Evolutionary conservation across 2,888 invertebrate species (phyloP).

Genomic region (Oscheius sp.): DNA sequence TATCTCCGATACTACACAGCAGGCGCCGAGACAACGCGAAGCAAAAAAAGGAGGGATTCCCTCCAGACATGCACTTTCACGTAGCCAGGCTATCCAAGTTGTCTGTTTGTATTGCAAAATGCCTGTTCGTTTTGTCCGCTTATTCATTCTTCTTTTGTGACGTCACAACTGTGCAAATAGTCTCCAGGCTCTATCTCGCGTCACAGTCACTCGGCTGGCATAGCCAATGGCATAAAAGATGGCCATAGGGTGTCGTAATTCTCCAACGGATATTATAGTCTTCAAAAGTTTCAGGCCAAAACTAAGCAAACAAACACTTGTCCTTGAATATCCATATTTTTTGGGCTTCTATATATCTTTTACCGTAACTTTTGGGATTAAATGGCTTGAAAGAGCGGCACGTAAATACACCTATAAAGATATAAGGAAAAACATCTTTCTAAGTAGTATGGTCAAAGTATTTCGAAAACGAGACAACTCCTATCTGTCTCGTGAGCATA

Average conservation of each 20-base stretch:
- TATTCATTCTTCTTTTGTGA: constrained; percentile 39
- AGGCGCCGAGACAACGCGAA: not conserved
- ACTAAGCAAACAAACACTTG: too few relatives aligned
- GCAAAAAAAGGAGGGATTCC: not conserved
- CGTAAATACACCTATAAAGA: too few relatives aligned
- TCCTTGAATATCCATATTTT: too few relatives aligned
- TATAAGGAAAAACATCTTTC: too few relatives aligned
- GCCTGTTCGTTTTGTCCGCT: constrained; percentile 36
- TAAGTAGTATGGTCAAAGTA: too few relatives aligned
- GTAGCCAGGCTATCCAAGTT: constrained; percentile 28
- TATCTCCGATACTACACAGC: constrained; percentile 27
- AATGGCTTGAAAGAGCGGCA: too few relatives aligned
- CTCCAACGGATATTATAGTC: too few relatives aligned
- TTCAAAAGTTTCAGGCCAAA: too few relatives aligned
- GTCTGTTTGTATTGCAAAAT: constrained; percentile 41
- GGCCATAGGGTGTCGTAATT: not conserved
- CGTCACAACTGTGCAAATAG: constrained; percentile 34
- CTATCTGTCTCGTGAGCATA: too few relatives aligned
- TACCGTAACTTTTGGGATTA: too few relatives aligned
- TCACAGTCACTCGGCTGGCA: constrained; percentile 27
- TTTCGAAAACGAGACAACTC: too few relatives aligned
- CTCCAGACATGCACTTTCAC: constrained; percentile 10
- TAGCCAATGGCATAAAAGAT: constrained; percentile 33
- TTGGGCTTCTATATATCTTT: too few relatives aligned
- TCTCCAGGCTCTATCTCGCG: constrained; percentile 34